Percentiles rank a stretch among this genome's conserved stretches.
These are phyloP conservation scores for Toxonevra muliebris DNA, from an alignment of 2,888 invertebrate genomes.

Conservation along the genomic window DNA sequence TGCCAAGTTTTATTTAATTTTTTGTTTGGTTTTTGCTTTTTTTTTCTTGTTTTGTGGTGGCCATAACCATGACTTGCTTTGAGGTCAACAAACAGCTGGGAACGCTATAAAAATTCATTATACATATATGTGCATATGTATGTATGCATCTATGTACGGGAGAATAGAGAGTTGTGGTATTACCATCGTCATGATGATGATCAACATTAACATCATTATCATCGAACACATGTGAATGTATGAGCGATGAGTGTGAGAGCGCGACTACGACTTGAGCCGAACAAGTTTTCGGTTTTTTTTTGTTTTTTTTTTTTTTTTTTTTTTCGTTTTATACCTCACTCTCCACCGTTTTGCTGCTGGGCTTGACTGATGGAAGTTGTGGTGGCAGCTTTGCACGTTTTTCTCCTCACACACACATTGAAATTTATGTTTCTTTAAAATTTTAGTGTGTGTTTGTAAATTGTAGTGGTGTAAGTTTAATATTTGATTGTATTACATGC, in stretches of 20 bases:
- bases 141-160: not conserved
- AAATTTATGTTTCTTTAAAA: not conserved
- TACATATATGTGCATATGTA: constrained; percentile 15
- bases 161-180: not conserved
- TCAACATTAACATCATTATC: constrained; percentile 2
- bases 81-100: constrained; percentile 66
- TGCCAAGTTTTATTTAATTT: not conserved
- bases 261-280: not conserved
- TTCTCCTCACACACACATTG: not conserved
- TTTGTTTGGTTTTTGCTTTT: constrained; percentile 4
- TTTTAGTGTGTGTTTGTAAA: not conserved
- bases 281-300: not conserved
- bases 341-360: not conserved
- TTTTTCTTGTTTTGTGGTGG: constrained; percentile 42
- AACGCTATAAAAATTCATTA: constrained; percentile 39
- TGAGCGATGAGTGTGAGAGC: not conserved
- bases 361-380: not conserved
- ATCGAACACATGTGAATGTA: constrained; percentile 11
- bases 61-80: constrained; percentile 64
- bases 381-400: constrained; percentile 6
- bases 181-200: constrained; percentile 14
- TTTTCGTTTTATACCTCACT: no score
- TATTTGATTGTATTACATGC: not conserved
- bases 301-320: no score
- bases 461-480: not conserved